Evolutionary conservation across 1,140 invertebrate species (phyloP).

Genomic region (Muscidifurax raptorellus): DNA sequence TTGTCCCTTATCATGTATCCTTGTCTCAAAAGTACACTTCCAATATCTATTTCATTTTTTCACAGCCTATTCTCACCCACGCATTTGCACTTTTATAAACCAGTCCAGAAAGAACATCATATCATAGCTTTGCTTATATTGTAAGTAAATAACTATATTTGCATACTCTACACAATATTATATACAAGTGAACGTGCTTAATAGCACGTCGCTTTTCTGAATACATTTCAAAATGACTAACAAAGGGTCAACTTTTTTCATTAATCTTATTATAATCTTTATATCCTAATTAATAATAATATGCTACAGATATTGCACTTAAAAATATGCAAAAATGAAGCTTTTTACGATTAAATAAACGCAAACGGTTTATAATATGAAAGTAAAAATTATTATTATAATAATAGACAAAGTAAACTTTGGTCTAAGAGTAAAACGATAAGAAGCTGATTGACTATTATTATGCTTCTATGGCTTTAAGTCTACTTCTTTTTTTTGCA

Average conservation of each 20-base stretch:
- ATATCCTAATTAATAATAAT: no score
- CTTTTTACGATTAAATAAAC: background rate
- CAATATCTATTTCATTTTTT: conserved; percentile 35
- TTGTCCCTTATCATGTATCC: background rate
- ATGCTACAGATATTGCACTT: background rate
- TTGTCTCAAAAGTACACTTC: conserved; percentile 8
- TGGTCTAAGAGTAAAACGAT: conserved; percentile 14
- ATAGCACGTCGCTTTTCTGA: background rate
- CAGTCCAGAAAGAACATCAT: conserved; percentile 24
- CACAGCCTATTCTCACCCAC: conserved; percentile 34
- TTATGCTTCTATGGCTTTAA: background rate
- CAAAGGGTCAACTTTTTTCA: background rate
- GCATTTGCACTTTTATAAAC: conserved; percentile 36
- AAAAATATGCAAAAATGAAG: background rate
- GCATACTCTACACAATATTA: conserved; percentile 14
- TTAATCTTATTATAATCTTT: no score
- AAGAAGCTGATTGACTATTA: background rate
- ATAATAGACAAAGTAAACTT: conserved; percentile 25
- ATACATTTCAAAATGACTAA: conserved; percentile 1
- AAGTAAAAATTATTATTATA: conserved; percentile 15
- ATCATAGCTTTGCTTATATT: conserved; percentile 14
- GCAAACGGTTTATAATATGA: background rate
- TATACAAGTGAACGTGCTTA: conserved; percentile 12
- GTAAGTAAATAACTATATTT: conserved; percentile 21
- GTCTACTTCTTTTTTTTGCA: conserved; percentile 4